Percentiles rank a stretch among this genome's conserved stretches.
These are phyloP conservation scores for Dicentrarchus labrax DNA, from an alignment of 2,113 vertebrate species.

Conservation along the genomic window DNA sequence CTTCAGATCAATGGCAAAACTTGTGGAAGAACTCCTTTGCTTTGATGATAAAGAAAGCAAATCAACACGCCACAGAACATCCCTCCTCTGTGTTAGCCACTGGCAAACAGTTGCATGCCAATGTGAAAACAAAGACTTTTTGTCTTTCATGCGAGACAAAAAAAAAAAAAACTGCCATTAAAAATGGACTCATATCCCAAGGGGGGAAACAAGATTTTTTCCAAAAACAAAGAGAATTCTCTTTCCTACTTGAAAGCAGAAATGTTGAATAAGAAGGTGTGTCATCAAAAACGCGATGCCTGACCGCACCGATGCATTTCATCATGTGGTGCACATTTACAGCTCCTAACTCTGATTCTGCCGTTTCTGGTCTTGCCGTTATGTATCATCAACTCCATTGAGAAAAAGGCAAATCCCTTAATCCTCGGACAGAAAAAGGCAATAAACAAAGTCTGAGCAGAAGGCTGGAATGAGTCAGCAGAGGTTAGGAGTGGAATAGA, in stretches of 20 bases:
- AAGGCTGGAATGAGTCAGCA: slow-evolving; percentile 50
- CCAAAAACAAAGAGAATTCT: slow-evolving; percentile 15
- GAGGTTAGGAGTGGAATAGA: slow-evolving; percentile 29
- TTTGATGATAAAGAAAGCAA: slow-evolving; percentile 38
- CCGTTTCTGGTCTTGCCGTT: background rate
- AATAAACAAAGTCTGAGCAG: slow-evolving; percentile 41
- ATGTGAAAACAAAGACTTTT: slow-evolving; percentile 42
- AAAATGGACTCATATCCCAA: slow-evolving; percentile 7
- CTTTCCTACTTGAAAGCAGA: slow-evolving; percentile 38
- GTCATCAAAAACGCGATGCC: slow-evolving; percentile 24
- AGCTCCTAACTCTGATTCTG: slow-evolving; percentile 6
- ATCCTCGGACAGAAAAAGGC: slow-evolving; percentile 54
- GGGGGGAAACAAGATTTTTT: slow-evolving; percentile 9
- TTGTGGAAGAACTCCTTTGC: slow-evolving; percentile 4
- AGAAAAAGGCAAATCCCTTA: slow-evolving; percentile 57
- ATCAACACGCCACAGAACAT: slow-evolving; percentile 18
- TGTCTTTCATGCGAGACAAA: slow-evolving; percentile 24
- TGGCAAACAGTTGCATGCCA: slow-evolving; percentile 32
- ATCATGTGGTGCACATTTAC: slow-evolving; percentile 32
- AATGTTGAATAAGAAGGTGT: slow-evolving; percentile 4
- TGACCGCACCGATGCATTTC: slow-evolving; percentile 14
- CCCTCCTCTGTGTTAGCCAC: slow-evolving; percentile 24
- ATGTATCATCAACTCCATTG: slow-evolving; percentile 31
- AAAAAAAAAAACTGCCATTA: background rate
- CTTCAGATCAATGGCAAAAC: slow-evolving; percentile 29